Percentiles rank a stretch among this genome's conserved stretches.
Conservation (phyloP, 2,797 vertebrate genomes). For the Parambassis ranga region DNA sequence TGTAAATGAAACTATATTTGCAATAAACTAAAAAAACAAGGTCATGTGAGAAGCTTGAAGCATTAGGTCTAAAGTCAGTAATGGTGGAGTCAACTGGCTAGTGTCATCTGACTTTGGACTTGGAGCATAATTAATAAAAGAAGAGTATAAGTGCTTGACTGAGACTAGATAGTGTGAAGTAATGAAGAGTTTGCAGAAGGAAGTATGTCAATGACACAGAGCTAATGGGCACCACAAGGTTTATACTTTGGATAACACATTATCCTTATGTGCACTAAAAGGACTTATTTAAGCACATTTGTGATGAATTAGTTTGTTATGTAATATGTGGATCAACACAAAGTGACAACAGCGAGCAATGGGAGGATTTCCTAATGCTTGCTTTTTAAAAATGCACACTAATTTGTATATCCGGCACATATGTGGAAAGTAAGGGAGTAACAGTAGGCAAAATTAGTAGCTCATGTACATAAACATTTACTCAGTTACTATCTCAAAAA, state of each 20-base stretch:
- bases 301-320: neutral
- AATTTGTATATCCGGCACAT: neutral
- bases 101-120: slow-evolving; percentile 18
- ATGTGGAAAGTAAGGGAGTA: neutral
- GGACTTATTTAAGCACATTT: neutral
- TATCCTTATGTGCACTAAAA: neutral
- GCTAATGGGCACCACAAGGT: neutral
- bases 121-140: neutral
- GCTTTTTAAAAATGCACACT: neutral
- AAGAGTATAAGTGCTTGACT: neutral
- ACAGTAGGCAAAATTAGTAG: neutral
- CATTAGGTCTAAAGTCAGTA: slow-evolving; percentile 4
- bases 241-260: neutral
- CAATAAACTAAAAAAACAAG: neutral
- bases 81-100: slow-evolving; percentile 12
- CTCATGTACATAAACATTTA: no score
- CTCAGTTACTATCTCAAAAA: no score
- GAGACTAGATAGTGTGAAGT: neutral
- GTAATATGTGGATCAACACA: neutral
- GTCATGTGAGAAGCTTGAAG: slow-evolving; percentile 21
- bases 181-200: neutral
- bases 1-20: neutral
- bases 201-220: neutral
- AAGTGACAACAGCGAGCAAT: neutral
- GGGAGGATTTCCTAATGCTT: neutral